phyloP scores from a whole-genome alignment of 2,113 vertebrate species.

The Tylochromis polylepis region DNA sequence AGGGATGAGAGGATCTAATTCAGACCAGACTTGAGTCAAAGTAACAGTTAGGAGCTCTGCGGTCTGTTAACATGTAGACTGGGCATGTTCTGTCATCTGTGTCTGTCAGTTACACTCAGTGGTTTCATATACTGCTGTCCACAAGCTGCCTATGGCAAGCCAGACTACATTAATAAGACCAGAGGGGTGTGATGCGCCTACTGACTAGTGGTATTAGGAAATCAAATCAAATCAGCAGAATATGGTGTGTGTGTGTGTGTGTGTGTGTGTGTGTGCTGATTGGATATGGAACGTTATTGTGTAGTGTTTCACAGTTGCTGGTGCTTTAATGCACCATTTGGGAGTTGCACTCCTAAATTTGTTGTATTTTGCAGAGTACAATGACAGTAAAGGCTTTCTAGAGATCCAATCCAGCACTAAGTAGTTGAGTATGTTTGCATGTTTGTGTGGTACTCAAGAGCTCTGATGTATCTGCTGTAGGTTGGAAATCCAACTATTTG shows the following conservation, averaged over 20 bases:
- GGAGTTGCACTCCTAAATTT: neutral
- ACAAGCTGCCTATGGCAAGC: neutral
- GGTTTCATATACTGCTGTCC: neutral
- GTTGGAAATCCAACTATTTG: neutral
- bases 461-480: neutral
- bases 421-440: neutral
- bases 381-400: neutral
- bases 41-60: conserved; percentile 25
- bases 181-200: neutral
- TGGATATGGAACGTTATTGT: neutral
- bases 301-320: neutral
- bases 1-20: conserved; percentile 39
- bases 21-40: conserved; percentile 47
- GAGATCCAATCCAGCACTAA: neutral
- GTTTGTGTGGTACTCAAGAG: neutral
- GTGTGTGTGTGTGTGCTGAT: neutral
- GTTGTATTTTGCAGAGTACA: neutral
- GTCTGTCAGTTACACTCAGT: conserved; percentile 22
- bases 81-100: conserved; percentile 34
- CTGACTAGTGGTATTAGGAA: neutral
- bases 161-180: neutral
- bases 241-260: neutral
- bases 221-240: neutral
- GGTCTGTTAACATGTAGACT: conserved; percentile 20
- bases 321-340: neutral